A percentile compares a stretch with the other conserved stretches of the same genome.
Conservation (phyloP, 92 coral and sea anemone species). For the Blastomussa wellsi region DNA sequence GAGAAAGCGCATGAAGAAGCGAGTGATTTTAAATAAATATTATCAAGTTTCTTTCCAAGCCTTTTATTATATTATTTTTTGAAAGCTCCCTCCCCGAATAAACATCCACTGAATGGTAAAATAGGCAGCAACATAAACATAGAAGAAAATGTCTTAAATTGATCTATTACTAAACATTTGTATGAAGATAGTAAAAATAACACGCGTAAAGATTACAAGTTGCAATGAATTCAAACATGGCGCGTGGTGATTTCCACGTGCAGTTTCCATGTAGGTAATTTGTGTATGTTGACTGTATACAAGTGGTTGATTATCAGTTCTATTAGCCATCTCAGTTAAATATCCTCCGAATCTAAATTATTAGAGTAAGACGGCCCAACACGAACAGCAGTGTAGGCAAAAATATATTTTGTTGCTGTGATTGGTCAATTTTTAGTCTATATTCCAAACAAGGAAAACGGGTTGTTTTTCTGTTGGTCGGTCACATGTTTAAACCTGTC, state of each 20-base stretch:
- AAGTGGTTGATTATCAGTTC: background rate
- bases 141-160: background rate
- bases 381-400: background rate
- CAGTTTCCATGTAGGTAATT: background rate
- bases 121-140: background rate
- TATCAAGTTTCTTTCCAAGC: background rate
- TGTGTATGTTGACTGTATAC: background rate
- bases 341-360: background rate
- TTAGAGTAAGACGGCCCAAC: background rate
- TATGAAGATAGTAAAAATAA: background rate
- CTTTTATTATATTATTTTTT: background rate
- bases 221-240: background rate
- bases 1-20: background rate
- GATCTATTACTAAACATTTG: background rate
- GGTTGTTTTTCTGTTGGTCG: background rate
- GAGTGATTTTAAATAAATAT: conserved; percentile 9
- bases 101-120: background rate
- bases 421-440: background rate
- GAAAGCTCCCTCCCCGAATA: background rate
- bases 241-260: background rate
- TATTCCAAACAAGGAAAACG: too few species aligned
- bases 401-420: background rate
- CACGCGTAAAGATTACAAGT: background rate
- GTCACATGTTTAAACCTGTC: background rate
- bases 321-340: background rate